phyloP scores from a whole-genome alignment of 2,888 invertebrate species.

The Arenicola marina region DNA sequence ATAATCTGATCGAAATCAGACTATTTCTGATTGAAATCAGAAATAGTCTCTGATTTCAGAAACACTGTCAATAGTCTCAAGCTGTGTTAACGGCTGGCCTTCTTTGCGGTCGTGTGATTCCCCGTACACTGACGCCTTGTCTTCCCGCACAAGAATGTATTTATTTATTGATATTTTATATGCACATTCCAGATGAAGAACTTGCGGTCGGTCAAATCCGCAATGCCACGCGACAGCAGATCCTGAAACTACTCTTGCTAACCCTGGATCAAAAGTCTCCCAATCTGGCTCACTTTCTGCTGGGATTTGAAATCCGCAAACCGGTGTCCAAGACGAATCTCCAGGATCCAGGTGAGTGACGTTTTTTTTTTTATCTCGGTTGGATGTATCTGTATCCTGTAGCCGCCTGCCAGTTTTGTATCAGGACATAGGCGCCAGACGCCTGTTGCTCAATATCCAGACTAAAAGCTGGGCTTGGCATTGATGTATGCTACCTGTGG shows the following conservation, averaged over 20 bases:
- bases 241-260: constrained; percentile 77
- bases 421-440: no score
- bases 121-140: neutral
- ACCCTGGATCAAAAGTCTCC: constrained; percentile 79
- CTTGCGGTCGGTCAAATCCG: constrained; percentile 45
- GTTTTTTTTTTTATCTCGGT: no score
- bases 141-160: neutral
- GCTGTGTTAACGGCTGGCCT: constrained; percentile 1
- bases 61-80: no score
- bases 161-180: no score
- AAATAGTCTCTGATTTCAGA: no score
- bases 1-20: no score
- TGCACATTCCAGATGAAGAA: neutral
- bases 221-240: constrained; percentile 48
- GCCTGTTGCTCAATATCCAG: no score
- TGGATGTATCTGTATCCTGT: no score
- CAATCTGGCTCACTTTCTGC: constrained; percentile 84
- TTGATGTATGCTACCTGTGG: no score
- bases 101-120: neutral
- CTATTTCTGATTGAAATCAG: no score
- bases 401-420: no score
- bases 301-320: constrained; percentile 82
- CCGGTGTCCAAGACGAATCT: constrained; percentile 78
- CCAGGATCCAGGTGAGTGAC: constrained; percentile 67
- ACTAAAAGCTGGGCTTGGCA: no score